A percentile compares a stretch with the other conserved stretches of the same genome.
Conservation (phyloP, 2,113 vertebrate species). For the Arvicanthis niloticus region DNA sequence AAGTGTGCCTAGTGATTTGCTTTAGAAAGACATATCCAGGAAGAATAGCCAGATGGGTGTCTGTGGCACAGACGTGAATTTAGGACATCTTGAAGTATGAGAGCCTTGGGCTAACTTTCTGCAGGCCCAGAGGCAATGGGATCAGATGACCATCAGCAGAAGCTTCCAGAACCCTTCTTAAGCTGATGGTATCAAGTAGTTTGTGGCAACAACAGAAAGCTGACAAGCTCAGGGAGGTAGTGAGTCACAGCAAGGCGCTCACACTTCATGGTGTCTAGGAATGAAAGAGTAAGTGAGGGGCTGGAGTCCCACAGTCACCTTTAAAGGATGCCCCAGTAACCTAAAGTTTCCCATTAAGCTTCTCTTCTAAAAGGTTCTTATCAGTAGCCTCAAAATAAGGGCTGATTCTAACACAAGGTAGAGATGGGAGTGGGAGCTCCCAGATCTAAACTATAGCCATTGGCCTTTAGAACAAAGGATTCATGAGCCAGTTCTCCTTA, state of each 20-base stretch:
- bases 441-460: background rate
- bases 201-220: too few relatives aligned
- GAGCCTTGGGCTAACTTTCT: background rate
- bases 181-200: background rate
- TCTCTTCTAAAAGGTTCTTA: background rate
- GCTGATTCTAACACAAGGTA: background rate
- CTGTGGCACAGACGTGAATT: background rate
- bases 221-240: background rate
- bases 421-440: background rate
- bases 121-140: background rate
- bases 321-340: background rate
- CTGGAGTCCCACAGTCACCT: background rate
- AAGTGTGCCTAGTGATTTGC: background rate
- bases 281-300: background rate
- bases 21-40: background rate
- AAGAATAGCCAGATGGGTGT: background rate
- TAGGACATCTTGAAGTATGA: background rate
- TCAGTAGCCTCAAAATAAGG: background rate
- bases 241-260: too few relatives aligned
- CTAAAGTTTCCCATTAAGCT: background rate
- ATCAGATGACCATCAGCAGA: background rate
- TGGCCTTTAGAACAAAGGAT: conserved; percentile 22
- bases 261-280: background rate
- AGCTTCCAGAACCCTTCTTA: background rate
- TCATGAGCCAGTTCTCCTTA: background rate